Base-by-base conservation (phyloP, 1,140 invertebrate species). In the Melitaea cinxia region DNA sequence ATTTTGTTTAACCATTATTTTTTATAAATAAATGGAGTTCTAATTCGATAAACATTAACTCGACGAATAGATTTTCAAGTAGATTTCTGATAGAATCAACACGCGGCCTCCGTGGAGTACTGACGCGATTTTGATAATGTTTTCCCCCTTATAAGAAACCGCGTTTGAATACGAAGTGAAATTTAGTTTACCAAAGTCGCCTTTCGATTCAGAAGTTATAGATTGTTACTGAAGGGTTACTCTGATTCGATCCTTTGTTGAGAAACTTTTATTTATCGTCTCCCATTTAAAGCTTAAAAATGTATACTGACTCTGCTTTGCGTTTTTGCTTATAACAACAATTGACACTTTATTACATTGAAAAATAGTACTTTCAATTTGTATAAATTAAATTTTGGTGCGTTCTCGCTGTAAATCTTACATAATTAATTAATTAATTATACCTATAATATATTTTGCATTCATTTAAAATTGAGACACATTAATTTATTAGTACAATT, bases 1-100 rank as follows among this genome's bases (percentile, higher is more conserved):
- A n/a, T n/a, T n/a, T n/a, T n/a, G n/a, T n/a, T n/a, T n/a, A n/a
- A n/a, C n/a, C n/a, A n/a, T n/a, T n/a, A n/a, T n/a, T n/a, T n/a
- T n/a, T n/a, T n/a, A n/a, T n/a, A n/a, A n/a, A n/a, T n/a, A n/a
- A n/a, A n/a, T n/a, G n/a, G n/a, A n/a, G n/a, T n/a, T n/a, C n/a
- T n/a, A 47, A 47, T 53, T 28, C 50, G 15, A 3, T 7, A 10
- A 10, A 60, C 73, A 49, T 61, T 65, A 81, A 64, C 56, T n/a
- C 19, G 73, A 81, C 56, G 10, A 52, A 2, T 1, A 67, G 37
- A 70, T 71, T 82, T 79, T 80, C 69, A 70, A 85, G 83, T 82
- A 83, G 80, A 86, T 87, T 85, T 86, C 79, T 83, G 84, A 89
- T 89, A 89, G 85, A 89, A 85, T 88, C 86, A 83, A 86, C 84